phyloP scores from a whole-genome alignment of 2,797 vertebrate genomes.

The Poeciliopsis presidionis region DNA sequence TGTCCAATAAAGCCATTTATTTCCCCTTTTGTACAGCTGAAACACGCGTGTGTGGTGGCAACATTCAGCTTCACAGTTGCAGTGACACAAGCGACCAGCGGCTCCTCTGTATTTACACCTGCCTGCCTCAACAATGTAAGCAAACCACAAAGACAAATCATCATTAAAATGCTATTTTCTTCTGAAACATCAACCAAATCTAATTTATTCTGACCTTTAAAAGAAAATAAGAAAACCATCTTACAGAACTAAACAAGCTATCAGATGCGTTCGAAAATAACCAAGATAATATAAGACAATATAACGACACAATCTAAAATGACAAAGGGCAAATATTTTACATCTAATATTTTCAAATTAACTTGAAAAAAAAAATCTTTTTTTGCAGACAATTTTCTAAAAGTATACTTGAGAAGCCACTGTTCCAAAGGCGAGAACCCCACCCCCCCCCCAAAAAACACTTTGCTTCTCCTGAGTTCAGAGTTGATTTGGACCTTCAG shows the following conservation, averaged over 20 bases:
- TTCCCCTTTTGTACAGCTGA: constrained; percentile 47
- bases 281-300: neutral
- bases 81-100: constrained; percentile 30
- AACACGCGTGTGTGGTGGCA: constrained; percentile 26
- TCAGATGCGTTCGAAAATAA: constrained; percentile 12
- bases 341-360: neutral
- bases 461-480: neutral
- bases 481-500: neutral
- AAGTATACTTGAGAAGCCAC: neutral
- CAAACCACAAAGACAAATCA: constrained; percentile 40
- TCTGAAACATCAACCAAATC: constrained; percentile 57
- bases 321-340: neutral
- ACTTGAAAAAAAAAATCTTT: neutral
- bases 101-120: constrained; percentile 43
- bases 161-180: constrained; percentile 45
- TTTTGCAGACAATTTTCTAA: neutral
- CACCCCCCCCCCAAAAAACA: neutral
- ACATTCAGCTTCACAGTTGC: constrained; percentile 18
- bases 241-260: neutral
- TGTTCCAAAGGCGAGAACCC: neutral
- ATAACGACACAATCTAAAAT: neutral
- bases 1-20: constrained; percentile 85
- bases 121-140: constrained; percentile 50
- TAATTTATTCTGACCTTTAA: constrained; percentile 70
- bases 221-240: constrained; percentile 27